Evolutionary conservation across 2,113 vertebrate genomes (phyloP), one percentile per base, ranked within the genome.

Genomic region (Cinclus cinclus): DNA sequence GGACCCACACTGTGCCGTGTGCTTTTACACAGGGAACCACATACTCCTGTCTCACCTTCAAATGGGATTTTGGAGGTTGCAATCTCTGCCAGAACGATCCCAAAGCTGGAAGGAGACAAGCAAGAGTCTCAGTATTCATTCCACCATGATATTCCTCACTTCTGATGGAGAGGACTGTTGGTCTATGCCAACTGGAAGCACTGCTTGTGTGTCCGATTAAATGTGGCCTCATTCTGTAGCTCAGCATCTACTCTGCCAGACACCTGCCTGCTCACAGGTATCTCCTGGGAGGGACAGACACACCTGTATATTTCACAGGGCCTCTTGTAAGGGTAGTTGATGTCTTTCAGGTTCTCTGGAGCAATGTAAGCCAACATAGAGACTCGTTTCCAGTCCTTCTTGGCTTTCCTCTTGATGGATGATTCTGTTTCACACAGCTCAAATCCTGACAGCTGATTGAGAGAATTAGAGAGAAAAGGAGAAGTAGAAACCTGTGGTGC

Each of bases 281-380:
- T 41, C 75, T 46, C 14, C 74, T 2, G 9, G 65, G 80, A 78
- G 37, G 56, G 76, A 18, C 50, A 37, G 52, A 77, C 96, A 55
- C 55, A 99, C 99, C 99, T 99, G 97, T 99, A 99, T 50, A 99
- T 98, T 96, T 99, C 99, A 92, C 97, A 98, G 74, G 97, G 84
- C 65, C 96, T 96, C 94, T 97, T 96, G 85, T 98, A 99, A 20
- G 15, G 19, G n/a, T 90, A 17, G 92, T 79, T 96, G 82, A 98
- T n/a, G 41, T 93, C 59, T 39, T 74, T 16, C 86, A 99, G 92
- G 56, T 71, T 97, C 97, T 99, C 97, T 1, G 99, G 99, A 50
- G 98, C 98, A 0, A 92, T 5, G 42, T 99, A 99, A 27, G 95
- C 92, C 41, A 98, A 30, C 10, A 95, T 88, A 35, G 39, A 92